Conservation (phyloP, 1,140 invertebrate species). For the Penaeus japonicus region DNA sequence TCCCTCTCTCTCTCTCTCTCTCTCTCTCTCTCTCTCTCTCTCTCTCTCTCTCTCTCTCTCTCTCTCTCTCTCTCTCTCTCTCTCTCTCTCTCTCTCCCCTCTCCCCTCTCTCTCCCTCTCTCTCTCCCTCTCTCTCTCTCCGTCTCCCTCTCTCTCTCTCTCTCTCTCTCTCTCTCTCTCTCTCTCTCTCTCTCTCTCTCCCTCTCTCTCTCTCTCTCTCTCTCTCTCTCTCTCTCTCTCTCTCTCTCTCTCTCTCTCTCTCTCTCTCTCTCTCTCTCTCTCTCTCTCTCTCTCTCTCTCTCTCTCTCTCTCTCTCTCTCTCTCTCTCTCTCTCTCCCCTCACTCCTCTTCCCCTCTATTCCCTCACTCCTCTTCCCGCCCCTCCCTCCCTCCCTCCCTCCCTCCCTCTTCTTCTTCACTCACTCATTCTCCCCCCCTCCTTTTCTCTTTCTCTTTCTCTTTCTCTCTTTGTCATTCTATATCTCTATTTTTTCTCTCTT, state of each 20-base stretch:
- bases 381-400: background rate
- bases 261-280: background rate
- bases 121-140: background rate
- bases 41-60: constrained; percentile 11
- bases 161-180: background rate
- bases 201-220: background rate
- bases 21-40: constrained; percentile 15
- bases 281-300: background rate
- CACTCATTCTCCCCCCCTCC: background rate
- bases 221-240: background rate
- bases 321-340: background rate
- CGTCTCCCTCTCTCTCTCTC: background rate
- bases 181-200: background rate
- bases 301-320: background rate
- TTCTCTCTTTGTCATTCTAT: background rate
- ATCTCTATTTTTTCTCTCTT: background rate
- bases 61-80: constrained; percentile 6
- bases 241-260: background rate
- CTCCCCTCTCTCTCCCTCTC: background rate
- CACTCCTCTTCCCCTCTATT: background rate
- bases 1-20: constrained; percentile 10
- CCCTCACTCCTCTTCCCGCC: background rate
- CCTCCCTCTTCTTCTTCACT: background rate
- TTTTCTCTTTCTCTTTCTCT: background rate
- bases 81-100: background rate